Percentiles rank a stretch among this genome's conserved stretches.
Evolutionary conservation across 1,140 invertebrate species (phyloP).

Genomic region (Venturia canescens): DNA sequence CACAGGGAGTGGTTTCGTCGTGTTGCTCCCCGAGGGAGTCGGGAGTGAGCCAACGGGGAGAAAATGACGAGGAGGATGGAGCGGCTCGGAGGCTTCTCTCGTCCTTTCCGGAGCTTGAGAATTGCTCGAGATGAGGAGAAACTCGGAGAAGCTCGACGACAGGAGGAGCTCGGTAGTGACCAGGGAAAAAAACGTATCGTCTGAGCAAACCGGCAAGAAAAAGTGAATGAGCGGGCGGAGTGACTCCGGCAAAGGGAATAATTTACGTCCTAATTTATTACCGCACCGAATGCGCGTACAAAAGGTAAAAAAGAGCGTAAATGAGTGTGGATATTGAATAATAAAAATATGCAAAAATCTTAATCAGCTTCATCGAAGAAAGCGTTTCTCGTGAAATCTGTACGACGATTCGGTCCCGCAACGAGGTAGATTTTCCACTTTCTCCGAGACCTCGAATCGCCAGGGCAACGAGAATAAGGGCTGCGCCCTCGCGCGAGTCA

Average conservation of each 20-base stretch:
- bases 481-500: neutral
- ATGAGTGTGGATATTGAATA: too few species aligned
- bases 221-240: neutral
- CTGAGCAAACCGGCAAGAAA: too few species aligned
- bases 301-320: neutral
- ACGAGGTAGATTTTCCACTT: neutral
- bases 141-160: neutral
- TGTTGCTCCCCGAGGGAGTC: slow-evolving; percentile 14
- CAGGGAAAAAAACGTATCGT: neutral
- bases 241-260: neutral
- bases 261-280: slow-evolving; percentile 12
- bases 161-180: neutral
- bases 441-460: neutral
- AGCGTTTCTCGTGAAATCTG: too few species aligned
- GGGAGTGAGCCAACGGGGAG: neutral
- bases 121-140: slow-evolving; percentile 7
- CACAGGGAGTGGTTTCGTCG: neutral
- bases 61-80: neutral
- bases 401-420: neutral
- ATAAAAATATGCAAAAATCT: too few species aligned
- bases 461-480: neutral
- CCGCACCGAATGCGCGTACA: neutral
- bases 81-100: neutral
- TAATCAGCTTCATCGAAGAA: too few species aligned
- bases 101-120: neutral